Conservation (phyloP, 2,797 vertebrate species). For the Trichosurus vulpecula region DNA sequence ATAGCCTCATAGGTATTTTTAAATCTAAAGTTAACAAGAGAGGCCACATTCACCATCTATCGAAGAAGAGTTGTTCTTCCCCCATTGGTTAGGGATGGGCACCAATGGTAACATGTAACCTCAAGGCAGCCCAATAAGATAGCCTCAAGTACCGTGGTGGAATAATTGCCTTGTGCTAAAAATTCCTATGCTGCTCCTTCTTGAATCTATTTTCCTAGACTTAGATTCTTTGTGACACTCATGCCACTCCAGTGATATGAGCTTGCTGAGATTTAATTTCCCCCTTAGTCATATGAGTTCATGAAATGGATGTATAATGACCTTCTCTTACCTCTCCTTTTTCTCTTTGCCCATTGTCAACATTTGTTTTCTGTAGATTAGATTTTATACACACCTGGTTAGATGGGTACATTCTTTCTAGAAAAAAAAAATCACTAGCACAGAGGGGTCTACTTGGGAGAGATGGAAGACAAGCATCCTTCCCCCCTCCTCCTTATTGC, state of each 20-base stretch:
- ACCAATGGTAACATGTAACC: not conserved
- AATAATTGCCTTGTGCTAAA: not conserved
- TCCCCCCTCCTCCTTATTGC: not conserved
- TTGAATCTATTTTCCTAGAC: not conserved
- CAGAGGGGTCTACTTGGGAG: not conserved
- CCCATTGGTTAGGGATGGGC: not conserved
- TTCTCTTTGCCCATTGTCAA: not conserved
- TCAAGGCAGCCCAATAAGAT: not conserved
- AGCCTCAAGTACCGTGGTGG: not conserved
- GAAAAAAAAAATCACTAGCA: not conserved
- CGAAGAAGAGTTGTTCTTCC: not conserved
- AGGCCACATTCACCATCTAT: not conserved
- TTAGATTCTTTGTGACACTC: not conserved
- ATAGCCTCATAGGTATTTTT: not conserved
- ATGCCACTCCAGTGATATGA: not conserved
- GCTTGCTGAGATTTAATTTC: not conserved
- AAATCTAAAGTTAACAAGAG: not conserved
- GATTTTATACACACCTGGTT: not conserved
- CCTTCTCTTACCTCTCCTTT: not conserved
- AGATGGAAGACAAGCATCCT: not conserved
- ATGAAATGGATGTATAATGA: not conserved
- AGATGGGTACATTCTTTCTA: not conserved
- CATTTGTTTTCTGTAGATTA: not conserved
- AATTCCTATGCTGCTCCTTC: not conserved
- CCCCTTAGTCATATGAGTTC: not conserved